Conservation (phyloP, 1,140 invertebrate genomes). For the Hyles euphorbiae region DNA sequence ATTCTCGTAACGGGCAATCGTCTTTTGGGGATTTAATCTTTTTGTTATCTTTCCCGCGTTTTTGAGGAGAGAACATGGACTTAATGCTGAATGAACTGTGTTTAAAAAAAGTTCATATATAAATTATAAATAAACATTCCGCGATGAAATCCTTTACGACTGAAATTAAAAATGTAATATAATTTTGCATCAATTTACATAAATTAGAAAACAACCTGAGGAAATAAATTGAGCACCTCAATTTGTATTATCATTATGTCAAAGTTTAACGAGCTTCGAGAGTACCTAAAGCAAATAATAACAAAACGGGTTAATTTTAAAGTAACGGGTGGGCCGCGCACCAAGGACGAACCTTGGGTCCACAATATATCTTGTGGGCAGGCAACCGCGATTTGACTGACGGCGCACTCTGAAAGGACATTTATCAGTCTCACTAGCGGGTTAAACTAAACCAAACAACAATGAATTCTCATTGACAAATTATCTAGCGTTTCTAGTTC, state of each 20-base stretch:
- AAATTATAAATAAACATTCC: no score
- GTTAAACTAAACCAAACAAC: constrained; percentile 73
- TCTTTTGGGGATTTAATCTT: no score
- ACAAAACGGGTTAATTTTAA: constrained; percentile 50
- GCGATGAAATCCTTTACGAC: no score
- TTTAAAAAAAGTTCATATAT: no score
- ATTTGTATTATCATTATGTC: not conserved
- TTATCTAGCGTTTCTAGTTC: constrained; percentile 65
- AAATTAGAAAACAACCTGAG: no score
- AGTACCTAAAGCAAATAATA: constrained; percentile 30
- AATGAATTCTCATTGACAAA: constrained; percentile 74
- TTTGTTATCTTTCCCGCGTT: no score
- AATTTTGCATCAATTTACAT: no score
- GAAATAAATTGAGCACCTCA: no score
- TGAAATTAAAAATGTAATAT: no score
- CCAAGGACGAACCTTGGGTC: constrained; percentile 60
- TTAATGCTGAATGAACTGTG: no score
- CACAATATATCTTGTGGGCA: constrained; percentile 72
- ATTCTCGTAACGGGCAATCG: no score
- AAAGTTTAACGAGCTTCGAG: not conserved
- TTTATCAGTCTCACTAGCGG: constrained; percentile 71
- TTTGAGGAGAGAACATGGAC: no score
- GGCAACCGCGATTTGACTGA: constrained; percentile 72
- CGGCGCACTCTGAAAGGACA: constrained; percentile 70
- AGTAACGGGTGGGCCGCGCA: constrained; percentile 35